Percentiles rank a stretch among this genome's conserved stretches.
Conservation (phyloP, 2,113 vertebrate species). For the Anolis carolinensis region DNA sequence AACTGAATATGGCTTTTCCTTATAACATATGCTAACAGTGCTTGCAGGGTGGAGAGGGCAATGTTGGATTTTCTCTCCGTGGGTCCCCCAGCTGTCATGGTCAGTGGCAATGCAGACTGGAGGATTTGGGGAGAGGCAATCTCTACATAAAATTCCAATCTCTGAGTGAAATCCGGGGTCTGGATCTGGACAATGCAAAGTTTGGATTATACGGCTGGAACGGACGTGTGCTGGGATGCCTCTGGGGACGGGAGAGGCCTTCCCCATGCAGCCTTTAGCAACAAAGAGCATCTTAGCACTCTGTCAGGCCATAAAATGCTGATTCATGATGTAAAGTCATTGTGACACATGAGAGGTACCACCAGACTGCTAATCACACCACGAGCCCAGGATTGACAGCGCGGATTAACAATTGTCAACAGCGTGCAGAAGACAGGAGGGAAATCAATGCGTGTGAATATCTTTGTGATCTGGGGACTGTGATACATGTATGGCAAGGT, state of each 20-base stretch:
- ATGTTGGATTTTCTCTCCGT: not conserved
- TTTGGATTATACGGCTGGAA: not conserved
- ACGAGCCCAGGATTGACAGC: slow-evolving; percentile 15
- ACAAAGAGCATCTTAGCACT: not conserved
- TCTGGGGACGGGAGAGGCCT: not conserved
- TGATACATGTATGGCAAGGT: slow-evolving; percentile 31
- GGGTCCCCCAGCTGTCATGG: not conserved
- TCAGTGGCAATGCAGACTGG: not conserved
- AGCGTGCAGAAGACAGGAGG: slow-evolving; percentile 23
- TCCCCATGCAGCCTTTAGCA: not conserved
- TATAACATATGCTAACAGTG: too few species aligned
- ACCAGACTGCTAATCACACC: slow-evolving; percentile 32
- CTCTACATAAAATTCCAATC: too few species aligned
- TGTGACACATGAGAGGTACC: slow-evolving; percentile 27
- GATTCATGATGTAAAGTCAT: slow-evolving; percentile 29
- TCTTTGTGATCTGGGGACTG: slow-evolving; percentile 22
- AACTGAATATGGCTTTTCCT: not conserved
- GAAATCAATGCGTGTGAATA: slow-evolving; percentile 31
- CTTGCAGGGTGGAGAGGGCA: too few species aligned
- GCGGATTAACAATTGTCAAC: slow-evolving; percentile 42
- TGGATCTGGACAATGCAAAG: not conserved
- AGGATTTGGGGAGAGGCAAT: not conserved
- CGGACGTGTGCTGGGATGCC: not conserved
- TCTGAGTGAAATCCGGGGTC: not conserved
- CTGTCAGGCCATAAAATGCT: slow-evolving; percentile 21